These are phyloP conservation scores for Drosophila antonietae DNA, from an alignment of 2,888 invertebrate genomes.

Conservation along the genomic window DNA sequence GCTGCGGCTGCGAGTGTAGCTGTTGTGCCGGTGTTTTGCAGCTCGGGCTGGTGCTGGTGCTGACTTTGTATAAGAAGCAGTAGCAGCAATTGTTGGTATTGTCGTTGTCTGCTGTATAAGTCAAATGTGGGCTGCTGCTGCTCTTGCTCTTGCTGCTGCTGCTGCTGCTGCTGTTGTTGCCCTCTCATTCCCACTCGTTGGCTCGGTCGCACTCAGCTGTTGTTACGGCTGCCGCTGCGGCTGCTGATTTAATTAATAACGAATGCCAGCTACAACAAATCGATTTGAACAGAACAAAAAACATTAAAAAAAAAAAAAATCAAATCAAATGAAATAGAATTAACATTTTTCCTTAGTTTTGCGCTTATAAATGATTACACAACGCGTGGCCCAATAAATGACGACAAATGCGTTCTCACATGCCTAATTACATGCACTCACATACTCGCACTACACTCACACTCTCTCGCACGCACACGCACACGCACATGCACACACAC, in stretches of 20 bases:
- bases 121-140: slow-evolving; percentile 38
- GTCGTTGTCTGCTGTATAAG: slow-evolving; percentile 20
- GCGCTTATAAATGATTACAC: slow-evolving; percentile 79
- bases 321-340: slow-evolving; percentile 61
- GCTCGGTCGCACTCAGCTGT: slow-evolving; percentile 54
- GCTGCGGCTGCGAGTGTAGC: slow-evolving; percentile 11
- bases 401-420: slow-evolving; percentile 51
- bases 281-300: slow-evolving; percentile 61
- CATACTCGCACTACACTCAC: slow-evolving; percentile 6
- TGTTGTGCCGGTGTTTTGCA: slow-evolving; percentile 66
- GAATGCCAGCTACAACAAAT: slow-evolving; percentile 79
- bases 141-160: no score
- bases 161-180: slow-evolving; percentile 28
- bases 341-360: slow-evolving; percentile 38
- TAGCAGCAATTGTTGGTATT: slow-evolving; percentile 20
- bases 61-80: slow-evolving; percentile 35
- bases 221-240: slow-evolving; percentile 41
- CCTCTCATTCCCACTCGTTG: slow-evolving; percentile 36
- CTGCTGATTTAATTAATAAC: slow-evolving; percentile 75
- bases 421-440: slow-evolving; percentile 34
- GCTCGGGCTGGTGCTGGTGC: slow-evolving; percentile 54
- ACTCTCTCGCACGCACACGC: background rate
- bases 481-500: background rate
- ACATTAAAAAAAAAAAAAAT: slow-evolving; percentile 34
- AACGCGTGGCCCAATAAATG: slow-evolving; percentile 60